These are phyloP conservation scores for Pheosia tremula DNA, from an alignment of 2,888 invertebrate species.

Conservation along the genomic window DNA sequence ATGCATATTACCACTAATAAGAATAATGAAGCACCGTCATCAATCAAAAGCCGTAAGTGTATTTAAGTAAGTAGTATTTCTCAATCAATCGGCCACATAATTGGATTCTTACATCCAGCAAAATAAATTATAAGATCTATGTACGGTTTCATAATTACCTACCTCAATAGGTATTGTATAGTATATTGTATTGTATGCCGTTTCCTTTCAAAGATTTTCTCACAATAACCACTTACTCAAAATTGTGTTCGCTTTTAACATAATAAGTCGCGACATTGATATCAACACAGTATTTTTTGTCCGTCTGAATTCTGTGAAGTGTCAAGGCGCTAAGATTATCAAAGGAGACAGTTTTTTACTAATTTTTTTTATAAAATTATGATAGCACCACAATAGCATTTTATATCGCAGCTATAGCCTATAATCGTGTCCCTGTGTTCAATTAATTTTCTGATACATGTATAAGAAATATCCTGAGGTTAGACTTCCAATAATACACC, in stretches of 20 bases:
- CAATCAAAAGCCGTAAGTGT: no score
- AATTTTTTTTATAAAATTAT: no score
- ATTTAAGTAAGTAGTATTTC: no score
- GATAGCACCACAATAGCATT: no score
- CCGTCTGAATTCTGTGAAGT: neutral
- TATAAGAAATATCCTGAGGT: no score
- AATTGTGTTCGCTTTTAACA: neutral
- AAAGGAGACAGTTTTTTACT: neutral
- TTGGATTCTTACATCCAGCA: neutral
- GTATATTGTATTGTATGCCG: neutral
- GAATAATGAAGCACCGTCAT: no score
- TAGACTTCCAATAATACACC: no score
- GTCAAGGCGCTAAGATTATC: slow-evolving; percentile 1
- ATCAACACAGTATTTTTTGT: neutral
- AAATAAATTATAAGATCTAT: neutral
- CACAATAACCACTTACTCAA: neutral
- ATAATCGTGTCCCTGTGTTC: no score
- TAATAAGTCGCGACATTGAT: slow-evolving; percentile 1
- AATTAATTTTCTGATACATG: no score
- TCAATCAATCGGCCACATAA: no score
- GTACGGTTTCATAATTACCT: neutral
- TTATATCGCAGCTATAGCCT: no score
- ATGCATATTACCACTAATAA: no score
- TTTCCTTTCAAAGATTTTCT: slow-evolving; percentile 1
- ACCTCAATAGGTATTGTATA: neutral